Evolutionary conservation across 2,888 invertebrate genomes (phyloP), one percentile per base, ranked within the genome.

Genomic region (Alloscopus bannaensis): DNA sequence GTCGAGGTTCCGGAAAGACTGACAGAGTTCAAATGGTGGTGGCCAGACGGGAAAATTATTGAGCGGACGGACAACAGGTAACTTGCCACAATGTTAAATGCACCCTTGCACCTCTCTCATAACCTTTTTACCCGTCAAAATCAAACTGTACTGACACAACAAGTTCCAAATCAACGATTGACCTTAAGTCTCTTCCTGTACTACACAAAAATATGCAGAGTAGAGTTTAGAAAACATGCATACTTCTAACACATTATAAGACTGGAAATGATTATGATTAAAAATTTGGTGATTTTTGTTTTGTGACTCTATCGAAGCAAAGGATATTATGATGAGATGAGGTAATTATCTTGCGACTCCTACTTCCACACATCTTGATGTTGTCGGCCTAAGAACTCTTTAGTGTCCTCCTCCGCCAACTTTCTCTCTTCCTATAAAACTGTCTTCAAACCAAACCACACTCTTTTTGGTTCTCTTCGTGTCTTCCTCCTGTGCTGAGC

Each of bases 1-100:
- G 86, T 86, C 6, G 81, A 84, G 2, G 52, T 69, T 31, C 85
- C 84, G 3, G 84, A 84, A 59, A 73, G 76, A 73, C 79, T 86
- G 59, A 81, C 66, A 16, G 84, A 86, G 22, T 83, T 86, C 62
- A 42, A 79, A 20, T 86, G 86, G 86, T 86, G 81, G 79, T 84
- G 81, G 81, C 86, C 86, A 1, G 81, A 86, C 66, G 83, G 83
- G 8, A 73, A 66, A 36, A 75, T 64, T 1, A 84, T 86, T 68
- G 84, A 84, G 42, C 62, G 81, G 2, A 64, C 80, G 2, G 81
- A 81, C 22, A 75, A 59, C 81, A 83, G 84, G 85, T 84, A 83
- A 78, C 45, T 80, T 73, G 65, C 45, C n/a, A n/a, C n/a, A n/a
- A n/a, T n/a, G n/a, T n/a, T n/a, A n/a, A n/a, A n/a, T n/a, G n/a